Base-by-base conservation (phyloP, 2,888 invertebrate species). In the Stratiomys singularior region DNA sequence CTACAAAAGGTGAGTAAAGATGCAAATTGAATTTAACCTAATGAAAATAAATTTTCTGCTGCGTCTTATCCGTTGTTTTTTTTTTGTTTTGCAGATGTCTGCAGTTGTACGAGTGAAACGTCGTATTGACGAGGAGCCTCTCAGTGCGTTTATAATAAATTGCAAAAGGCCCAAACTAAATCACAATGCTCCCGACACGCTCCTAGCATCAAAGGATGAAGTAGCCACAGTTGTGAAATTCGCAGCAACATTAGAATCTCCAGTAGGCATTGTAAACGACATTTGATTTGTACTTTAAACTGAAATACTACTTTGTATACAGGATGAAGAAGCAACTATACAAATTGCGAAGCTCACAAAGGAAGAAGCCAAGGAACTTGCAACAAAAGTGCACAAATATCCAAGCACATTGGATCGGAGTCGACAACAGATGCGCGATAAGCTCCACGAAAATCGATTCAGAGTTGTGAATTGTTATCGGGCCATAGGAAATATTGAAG, bases 71-170 rank as follows among this genome's bases (percentile, higher is more conserved):
- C n/a, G n/a, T 44, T 44, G 18, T 52, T 27, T 15, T 52, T 27
- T 67, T 67, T 67, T 67, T 37, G 13, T 67, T 4, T 9, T 37
- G 44, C 67, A 46, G 47, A 86, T 86, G 86, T 84, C 86, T 64
- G 85, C 81, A 9, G 89, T 94, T 78, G 88, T 94, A 77, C 89
- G 94, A 81, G 91, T 94, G 2, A 94, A 94, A 87, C 90, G 94
- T 52, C 89, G 91, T 82, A 89, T 91, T 27, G 91, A 92, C 77
- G 92, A 93, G 80, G 92, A 92, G 82, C 94, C 94, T 0, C 89
- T 91, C 80, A 91, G 92, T 84, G 91, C 92, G 1, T 87, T 94
- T 80, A 89, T 94, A 67, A 88, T 94, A 63, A 90, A 92, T 82
- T 93, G 93, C 82, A 94, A 94, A 85, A 89, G 90, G 66, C 88